Evolutionary conservation across 2,888 invertebrate species (phyloP).

Genomic region (Mesorhabditis sp.): DNA sequence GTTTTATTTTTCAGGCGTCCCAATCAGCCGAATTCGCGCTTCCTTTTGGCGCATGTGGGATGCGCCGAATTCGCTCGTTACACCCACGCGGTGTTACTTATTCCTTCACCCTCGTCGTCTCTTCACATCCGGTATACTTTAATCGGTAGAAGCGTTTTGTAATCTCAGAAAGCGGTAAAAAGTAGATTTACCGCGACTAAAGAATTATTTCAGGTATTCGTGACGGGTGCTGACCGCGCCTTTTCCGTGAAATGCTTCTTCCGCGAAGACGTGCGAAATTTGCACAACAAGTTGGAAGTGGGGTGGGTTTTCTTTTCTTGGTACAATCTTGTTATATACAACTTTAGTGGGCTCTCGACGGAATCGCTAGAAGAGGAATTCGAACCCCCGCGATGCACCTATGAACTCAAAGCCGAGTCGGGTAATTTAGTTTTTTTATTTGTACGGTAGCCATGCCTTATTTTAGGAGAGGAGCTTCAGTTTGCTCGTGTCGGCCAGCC

Average conservation of each 20-base stretch:
- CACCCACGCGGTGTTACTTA: constrained; percentile 56
- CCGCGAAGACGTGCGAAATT: constrained; percentile 54
- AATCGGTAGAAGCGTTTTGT: neutral
- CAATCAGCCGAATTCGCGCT: constrained; percentile 40
- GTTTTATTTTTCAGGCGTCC: neutral
- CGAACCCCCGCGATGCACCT: constrained; percentile 53
- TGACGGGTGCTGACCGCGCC: constrained; percentile 55
- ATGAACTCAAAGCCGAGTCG: constrained; percentile 44
- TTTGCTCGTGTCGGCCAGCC: constrained; percentile 44
- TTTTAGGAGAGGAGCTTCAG: constrained; percentile 29
- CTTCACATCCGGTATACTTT: constrained; percentile 51
- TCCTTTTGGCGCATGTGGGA: constrained; percentile 56
- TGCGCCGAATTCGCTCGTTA: constrained; percentile 41
- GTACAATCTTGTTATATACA: neutral
- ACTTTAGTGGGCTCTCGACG: constrained; percentile 46
- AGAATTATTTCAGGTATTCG: constrained; percentile 36
- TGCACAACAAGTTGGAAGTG: constrained; percentile 53
- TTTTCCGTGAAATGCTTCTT: constrained; percentile 57
- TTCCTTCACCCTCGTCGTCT: constrained; percentile 55
- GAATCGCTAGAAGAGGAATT: constrained; percentile 51
- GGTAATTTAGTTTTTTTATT: neutral
- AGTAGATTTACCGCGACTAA: neutral
- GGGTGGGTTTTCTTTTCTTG: constrained; percentile 25
- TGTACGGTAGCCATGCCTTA: neutral
- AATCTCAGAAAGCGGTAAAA: neutral